phyloP scores from a whole-genome alignment of 2,113 vertebrate species.

The Lucifuga dentata region DNA sequence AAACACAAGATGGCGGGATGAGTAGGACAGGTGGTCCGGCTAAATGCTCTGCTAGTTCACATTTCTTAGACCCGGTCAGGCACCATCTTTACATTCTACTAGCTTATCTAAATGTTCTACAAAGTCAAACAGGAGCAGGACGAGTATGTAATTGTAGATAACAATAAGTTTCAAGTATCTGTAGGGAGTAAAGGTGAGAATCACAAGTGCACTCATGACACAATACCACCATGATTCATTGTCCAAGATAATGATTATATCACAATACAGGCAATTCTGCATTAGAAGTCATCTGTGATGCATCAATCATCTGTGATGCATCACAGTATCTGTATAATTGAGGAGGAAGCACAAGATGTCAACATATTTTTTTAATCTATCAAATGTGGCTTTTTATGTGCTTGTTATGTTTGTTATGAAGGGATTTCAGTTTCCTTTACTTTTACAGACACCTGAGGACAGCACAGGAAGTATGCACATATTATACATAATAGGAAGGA shows the following conservation, averaged over 20 bases:
- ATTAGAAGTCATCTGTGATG: no score
- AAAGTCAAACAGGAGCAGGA: constrained; percentile 40
- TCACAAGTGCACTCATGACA: constrained; percentile 7
- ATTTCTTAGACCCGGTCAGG: constrained; percentile 31
- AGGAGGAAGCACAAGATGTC: background rate
- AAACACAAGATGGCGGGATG: constrained; percentile 31
- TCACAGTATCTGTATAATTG: background rate
- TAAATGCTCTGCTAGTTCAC: constrained; percentile 27
- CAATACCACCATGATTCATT: constrained; percentile 16
- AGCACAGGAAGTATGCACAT: no score
- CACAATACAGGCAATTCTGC: background rate
- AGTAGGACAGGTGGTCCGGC: constrained; percentile 24
- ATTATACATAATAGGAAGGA: no score
- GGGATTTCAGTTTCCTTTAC: background rate
- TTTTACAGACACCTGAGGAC: background rate
- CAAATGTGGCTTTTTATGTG: no score
- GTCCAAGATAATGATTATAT: constrained; percentile 7
- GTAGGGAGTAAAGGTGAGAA: constrained; percentile 3
- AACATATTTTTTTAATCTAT: no score
- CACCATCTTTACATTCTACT: constrained; percentile 23
- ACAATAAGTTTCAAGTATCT: constrained; percentile 14
- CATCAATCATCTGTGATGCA: background rate
- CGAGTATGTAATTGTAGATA: constrained; percentile 2
- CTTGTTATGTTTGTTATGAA: no score
- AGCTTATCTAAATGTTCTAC: constrained; percentile 20